Evolutionary conservation across 2,113 vertebrate species (phyloP).

Genomic region (Hipposideros armiger): DNA sequence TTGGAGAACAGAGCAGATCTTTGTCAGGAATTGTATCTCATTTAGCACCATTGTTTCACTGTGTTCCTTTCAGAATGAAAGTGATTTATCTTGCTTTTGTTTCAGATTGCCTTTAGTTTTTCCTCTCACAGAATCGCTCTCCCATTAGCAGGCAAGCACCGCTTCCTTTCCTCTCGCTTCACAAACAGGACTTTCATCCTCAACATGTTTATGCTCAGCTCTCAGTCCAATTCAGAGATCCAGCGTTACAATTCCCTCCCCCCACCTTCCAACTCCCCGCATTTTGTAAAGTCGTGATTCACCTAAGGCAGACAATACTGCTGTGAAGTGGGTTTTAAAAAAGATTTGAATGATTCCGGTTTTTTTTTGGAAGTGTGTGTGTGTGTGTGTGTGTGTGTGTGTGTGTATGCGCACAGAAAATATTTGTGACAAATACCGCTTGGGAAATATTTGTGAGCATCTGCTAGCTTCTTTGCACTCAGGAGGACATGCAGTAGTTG

Average conservation of each 20-base stretch:
- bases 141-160: slow-evolving; percentile 67
- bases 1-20: slow-evolving; percentile 85
- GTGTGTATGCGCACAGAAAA: no score
- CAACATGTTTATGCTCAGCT: background rate
- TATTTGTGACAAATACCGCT: no score
- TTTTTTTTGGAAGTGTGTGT: background rate
- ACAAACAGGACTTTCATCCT: slow-evolving; percentile 56
- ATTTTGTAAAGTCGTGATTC: slow-evolving; percentile 64
- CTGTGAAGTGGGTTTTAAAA: slow-evolving; percentile 33
- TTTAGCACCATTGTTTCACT: slow-evolving; percentile 87
- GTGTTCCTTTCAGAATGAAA: slow-evolving; percentile 76
- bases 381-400: background rate
- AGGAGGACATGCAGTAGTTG: background rate
- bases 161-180: background rate
- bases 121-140: slow-evolving; percentile 71
- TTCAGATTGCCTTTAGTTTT: background rate
- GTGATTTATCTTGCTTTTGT: slow-evolving; percentile 84
- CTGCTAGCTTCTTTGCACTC: background rate
- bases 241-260: no score
- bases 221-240: background rate
- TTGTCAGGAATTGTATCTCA: slow-evolving; percentile 87
- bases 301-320: background rate
- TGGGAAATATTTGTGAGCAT: background rate
- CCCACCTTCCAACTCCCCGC: no score
- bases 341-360: background rate